Evolutionary conservation across 2,113 vertebrate species (phyloP), one percentile per base, ranked within the genome.

Genomic region (Apus apus): DNA sequence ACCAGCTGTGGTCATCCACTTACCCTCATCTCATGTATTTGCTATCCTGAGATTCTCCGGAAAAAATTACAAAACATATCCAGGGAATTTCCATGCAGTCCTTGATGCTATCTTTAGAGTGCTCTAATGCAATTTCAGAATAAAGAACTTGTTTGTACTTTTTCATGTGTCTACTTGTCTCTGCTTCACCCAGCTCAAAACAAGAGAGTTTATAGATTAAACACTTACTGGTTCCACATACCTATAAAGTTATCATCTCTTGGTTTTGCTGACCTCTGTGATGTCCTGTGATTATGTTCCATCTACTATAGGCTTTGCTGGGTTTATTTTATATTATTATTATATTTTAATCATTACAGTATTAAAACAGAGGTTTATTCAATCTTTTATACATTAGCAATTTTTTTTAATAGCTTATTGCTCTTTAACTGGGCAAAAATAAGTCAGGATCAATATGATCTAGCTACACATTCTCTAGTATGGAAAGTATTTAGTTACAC

Each of bases 161-260:
- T 94, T 96, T 95, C 94, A 88, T 96, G 96, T 93, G 86, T 94
- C 83, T 97, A 92, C 96, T 96, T 93, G 93, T 75, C 80, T 96
- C 76, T 85, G n/a, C 88, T 96, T 96, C 61, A 90, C 61, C 40
- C 50, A 68, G 21, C n/a, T 92, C 53, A 90, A 86, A 96, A 92
- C 75, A 92, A 92, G n/a, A 86, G 8, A 86, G 61, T 87, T 90
- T 62, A 45, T 36, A 86, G 40, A 91, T 83, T 90, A 90, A 95
- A 89, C 12, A 25, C 45, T 77, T 78, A 45, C 79, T 83, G 48
- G 21, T 46, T 89, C 53, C 65, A 78, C 15, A 8, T 46, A 45
- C 50, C 23, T 80, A 43, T 53, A 48, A 70, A 87, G 27, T 81
- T 74, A 85, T 16, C 1, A 34, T 58, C 58, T 89, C 26, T 71